A percentile compares a stretch with the other conserved stretches of the same genome.
These are phyloP conservation scores for Bubalus kerabau DNA, from an alignment of 2,113 vertebrate genomes.

Conservation along the genomic window DNA sequence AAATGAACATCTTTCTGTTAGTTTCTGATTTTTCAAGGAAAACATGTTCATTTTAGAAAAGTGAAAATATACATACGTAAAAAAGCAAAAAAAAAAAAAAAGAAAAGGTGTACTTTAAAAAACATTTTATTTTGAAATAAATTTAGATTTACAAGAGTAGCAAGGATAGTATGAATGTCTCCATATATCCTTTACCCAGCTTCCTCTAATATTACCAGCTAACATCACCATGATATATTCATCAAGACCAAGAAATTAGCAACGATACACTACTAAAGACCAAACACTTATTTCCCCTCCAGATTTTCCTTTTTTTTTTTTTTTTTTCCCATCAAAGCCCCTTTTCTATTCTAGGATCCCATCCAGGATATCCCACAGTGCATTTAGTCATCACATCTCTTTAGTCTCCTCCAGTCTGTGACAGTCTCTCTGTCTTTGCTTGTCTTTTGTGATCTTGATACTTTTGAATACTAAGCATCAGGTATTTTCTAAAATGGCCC, in stretches of 20 bases:
- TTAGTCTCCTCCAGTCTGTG: not conserved
- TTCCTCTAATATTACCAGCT: not conserved
- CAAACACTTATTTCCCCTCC: not conserved
- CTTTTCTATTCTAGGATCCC: not conserved
- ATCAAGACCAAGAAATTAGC: not conserved
- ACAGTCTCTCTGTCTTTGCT: not conserved
- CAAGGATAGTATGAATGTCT: not conserved
- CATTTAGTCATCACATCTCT: not conserved
- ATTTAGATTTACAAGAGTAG: not conserved
- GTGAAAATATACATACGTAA: not conserved
- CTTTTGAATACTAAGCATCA: not conserved
- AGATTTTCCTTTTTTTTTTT: not conserved
- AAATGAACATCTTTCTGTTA: slow-evolving; percentile 1
- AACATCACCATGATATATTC: not conserved
- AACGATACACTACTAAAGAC: not conserved
- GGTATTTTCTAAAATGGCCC: not conserved
- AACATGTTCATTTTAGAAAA: not conserved
- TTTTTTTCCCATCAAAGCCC: not conserved
- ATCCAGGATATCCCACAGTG: not conserved
- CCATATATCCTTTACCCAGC: not conserved
- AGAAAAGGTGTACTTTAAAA: not conserved
- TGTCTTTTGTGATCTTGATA: not conserved
- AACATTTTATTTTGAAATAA: slow-evolving; percentile 39
- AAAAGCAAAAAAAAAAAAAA: not conserved
- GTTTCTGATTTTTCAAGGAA: slow-evolving; percentile 26